A percentile compares a stretch with the other conserved stretches of the same genome.
Evolutionary conservation across 2,888 invertebrate species (phyloP).

Genomic region (Scaptomyza tumidula): DNA sequence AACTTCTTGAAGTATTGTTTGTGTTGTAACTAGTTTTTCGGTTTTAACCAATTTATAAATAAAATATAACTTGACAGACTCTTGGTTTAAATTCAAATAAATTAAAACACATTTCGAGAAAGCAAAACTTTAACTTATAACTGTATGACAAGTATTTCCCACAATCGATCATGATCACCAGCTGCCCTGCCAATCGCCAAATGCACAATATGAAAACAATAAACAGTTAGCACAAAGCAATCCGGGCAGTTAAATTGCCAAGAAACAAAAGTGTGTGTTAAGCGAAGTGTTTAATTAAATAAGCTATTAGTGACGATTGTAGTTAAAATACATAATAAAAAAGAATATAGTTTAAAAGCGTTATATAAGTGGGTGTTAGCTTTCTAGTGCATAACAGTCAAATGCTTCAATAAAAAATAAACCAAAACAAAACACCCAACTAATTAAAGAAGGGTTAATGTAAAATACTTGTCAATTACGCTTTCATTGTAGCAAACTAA

Average conservation of each 20-base stretch:
- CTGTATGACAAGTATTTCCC: conserved; percentile 34
- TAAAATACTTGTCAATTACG: conserved; percentile 25
- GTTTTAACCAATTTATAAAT: conserved; percentile 12
- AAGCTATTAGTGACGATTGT: conserved; percentile 33
- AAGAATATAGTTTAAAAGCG: conserved; percentile 22
- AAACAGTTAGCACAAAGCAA: not conserved
- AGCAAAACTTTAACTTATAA: conserved; percentile 10
- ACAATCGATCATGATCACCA: conserved; percentile 32
- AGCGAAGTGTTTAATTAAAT: conserved; percentile 14
- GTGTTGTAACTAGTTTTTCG: conserved; percentile 41
- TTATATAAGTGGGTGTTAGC: conserved; percentile 51
- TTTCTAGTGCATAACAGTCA: conserved; percentile 29
- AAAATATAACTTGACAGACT: conserved; percentile 2
- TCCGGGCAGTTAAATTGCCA: conserved; percentile 1
- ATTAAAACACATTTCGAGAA: conserved; percentile 5
- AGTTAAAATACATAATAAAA: conserved; percentile 31
- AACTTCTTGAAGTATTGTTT: conserved; percentile 30
- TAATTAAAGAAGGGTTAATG: conserved; percentile 17
- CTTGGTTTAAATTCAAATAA: not conserved
- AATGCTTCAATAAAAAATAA: conserved; percentile 34
- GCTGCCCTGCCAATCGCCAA: conserved; percentile 33
- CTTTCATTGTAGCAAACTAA: conserved; percentile 37
- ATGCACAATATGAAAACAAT: conserved; percentile 30
- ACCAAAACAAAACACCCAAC: conserved; percentile 7
- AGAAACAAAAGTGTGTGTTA: conserved; percentile 3